Percentiles rank a stretch among this genome's conserved stretches.
Conservation (phyloP, 2,888 invertebrate genomes). For the Acholoe squamosa region DNA sequence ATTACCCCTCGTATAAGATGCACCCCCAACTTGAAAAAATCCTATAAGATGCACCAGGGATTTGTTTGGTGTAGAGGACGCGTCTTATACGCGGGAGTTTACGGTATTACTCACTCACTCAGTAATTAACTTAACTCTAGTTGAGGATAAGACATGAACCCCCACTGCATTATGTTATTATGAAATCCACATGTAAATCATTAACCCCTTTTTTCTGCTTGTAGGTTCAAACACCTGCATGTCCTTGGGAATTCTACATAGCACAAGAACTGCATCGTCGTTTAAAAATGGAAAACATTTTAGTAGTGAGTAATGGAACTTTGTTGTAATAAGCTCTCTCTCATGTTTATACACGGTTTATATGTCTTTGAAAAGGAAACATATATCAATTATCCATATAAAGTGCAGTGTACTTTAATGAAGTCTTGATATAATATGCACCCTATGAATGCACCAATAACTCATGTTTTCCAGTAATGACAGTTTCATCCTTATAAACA, state of each 20-base stretch:
- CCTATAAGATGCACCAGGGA: no score
- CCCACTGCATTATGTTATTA: not conserved
- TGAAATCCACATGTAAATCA: not conserved
- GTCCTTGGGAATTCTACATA: constrained; percentile 97
- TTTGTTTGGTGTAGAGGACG: no score
- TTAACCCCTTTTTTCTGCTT: not conserved
- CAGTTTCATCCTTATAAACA: constrained; percentile 57
- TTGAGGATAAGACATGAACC: no score
- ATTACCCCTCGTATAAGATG: no score
- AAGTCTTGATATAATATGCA: not conserved
- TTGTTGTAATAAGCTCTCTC: no score
- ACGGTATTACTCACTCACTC: no score
- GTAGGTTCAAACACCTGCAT: constrained; percentile 92
- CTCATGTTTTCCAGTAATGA: not conserved
- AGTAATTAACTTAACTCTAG: no score
- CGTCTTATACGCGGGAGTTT: no score
- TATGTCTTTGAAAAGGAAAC: no score
- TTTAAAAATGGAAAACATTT: constrained; percentile 82
- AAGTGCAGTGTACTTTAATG: not conserved
- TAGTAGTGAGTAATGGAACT: not conserved
- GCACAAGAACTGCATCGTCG: constrained; percentile 92
- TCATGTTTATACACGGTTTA: no score
- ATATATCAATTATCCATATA: no score
- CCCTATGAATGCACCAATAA: not conserved
- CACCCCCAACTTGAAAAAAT: no score